Percentiles rank a stretch among this genome's conserved stretches.
These are phyloP conservation scores for Thaumatotibia leucotreta DNA, from an alignment of 1,140 invertebrate species.

Conservation along the genomic window DNA sequence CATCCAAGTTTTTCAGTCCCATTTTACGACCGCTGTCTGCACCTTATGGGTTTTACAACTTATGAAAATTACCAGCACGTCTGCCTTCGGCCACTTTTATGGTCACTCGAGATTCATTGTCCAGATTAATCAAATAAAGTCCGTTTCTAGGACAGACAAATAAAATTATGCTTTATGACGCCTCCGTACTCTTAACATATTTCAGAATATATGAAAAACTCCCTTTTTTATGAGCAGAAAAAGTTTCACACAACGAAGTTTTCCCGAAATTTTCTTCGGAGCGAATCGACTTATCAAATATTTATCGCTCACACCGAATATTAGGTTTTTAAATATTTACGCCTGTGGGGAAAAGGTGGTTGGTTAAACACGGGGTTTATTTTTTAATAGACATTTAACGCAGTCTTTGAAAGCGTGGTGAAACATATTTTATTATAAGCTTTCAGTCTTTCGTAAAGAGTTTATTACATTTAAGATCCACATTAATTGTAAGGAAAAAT, in stretches of 20 bases:
- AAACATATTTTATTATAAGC: background rate
- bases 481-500: background rate
- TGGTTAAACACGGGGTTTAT: constrained; percentile 8
- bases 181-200: constrained; percentile 3
- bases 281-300: constrained; percentile 32
- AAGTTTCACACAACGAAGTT: constrained; percentile 13
- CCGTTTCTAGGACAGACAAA: constrained; percentile 9
- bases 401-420: background rate
- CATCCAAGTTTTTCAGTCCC: background rate
- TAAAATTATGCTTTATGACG: constrained; percentile 9
- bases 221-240: constrained; percentile 6
- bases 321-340: constrained; percentile 16
- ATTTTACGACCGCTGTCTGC: constrained; percentile 8
- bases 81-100: background rate
- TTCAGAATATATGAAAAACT: background rate
- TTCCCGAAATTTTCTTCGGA: constrained; percentile 31
- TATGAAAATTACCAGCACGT: constrained; percentile 9
- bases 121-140: constrained; percentile 13
- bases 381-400: constrained; percentile 8
- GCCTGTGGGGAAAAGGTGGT: constrained; percentile 6
- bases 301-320: constrained; percentile 33
- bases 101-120: constrained; percentile 6
- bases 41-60: constrained; percentile 4
- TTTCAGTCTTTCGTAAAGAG: background rate
- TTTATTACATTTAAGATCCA: background rate